Evolutionary conservation across 35 echinoderm and acorn worm species (phyloP).

Genomic region (Anneissia japonica): DNA sequence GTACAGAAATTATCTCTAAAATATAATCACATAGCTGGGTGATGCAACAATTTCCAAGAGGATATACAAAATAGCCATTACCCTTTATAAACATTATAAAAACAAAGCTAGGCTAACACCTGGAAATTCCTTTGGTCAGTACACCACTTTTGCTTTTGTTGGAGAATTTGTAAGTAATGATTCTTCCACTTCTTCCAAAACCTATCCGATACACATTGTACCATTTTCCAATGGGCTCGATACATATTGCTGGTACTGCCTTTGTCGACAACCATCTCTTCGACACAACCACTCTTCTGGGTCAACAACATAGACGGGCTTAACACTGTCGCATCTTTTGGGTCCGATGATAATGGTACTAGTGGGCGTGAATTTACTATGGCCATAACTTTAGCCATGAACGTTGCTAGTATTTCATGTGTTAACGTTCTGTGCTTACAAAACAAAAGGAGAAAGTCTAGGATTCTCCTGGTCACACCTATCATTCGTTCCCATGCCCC

Average conservation of each 20-base stretch:
- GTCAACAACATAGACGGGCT: conserved; percentile 31
- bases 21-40: too few species aligned
- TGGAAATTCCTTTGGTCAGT: background rate
- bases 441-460: background rate
- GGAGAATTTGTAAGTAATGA: conserved; percentile 15
- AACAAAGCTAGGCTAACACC: too few species aligned
- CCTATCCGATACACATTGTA: background rate
- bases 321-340: conserved; percentile 5
- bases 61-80: too few species aligned
- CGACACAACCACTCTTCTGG: background rate
- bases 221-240: conserved; percentile 7
- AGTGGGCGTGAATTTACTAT: conserved; percentile 42
- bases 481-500: conserved; percentile 36
- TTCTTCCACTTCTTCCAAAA: conserved; percentile 27
- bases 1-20: too few species aligned
- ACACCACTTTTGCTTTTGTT: conserved; percentile 10
- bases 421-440: background rate
- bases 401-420: conserved; percentile 16
- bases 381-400: conserved; percentile 36
- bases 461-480: conserved; percentile 8
- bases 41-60: too few species aligned
- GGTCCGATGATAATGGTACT: conserved; percentile 27
- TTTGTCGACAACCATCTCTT: background rate
- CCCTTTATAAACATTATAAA: too few species aligned
- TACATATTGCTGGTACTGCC: background rate